Base-by-base conservation (phyloP, 2,113 vertebrate genomes). In the Protomyctophum bolini region DNA sequence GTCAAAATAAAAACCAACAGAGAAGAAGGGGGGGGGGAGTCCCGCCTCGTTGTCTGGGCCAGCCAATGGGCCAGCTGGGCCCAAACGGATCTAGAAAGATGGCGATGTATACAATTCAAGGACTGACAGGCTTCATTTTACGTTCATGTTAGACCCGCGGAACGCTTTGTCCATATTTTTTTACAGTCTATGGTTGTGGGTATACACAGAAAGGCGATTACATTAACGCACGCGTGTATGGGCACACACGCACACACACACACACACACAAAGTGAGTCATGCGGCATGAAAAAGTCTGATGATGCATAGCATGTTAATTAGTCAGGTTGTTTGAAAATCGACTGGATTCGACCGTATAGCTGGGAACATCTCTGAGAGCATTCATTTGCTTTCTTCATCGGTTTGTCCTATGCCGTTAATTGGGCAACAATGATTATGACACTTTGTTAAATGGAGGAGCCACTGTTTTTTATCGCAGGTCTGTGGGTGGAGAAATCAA, bases 161-260 rank as follows among this genome's bases (percentile, higher is more conserved):
- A n/a, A n/a, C n/a, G n/a, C n/a, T n/a, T n/a, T n/a, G n/a, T n/a
- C n/a, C n/a, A n/a, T n/a, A n/a, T n/a, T n/a, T n/a, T n/a, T n/a
- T n/a, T n/a, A n/a, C n/a, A n/a, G n/a, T n/a, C n/a, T n/a, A n/a
- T n/a, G n/a, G 21, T 21, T 67, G 47, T 45, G 55, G 83, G 2
- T 77, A 87, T 77, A 87, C 84, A 90, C 90, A 87, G 85, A 89
- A 41, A 41, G 87, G 84, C 87, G 88, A 88, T 90, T 87, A 89
- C 66, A 73, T 66, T 68, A 76, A 72, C 77, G 65, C 33, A 41
- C 33, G 33, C 5, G 33, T 41, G 33, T 41, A 6, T 41, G 21
- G 21, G 21, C 21, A 6, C 63, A 6, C 61, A 49, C 8, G 10
- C 14, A 10, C 15, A 4, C n/a, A 6, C 3, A 8, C 0, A 45